A percentile compares a stretch with the other conserved stretches of the same genome.
Conservation (phyloP, 2,113 vertebrate species). For the Regulus satrapa region DNA sequence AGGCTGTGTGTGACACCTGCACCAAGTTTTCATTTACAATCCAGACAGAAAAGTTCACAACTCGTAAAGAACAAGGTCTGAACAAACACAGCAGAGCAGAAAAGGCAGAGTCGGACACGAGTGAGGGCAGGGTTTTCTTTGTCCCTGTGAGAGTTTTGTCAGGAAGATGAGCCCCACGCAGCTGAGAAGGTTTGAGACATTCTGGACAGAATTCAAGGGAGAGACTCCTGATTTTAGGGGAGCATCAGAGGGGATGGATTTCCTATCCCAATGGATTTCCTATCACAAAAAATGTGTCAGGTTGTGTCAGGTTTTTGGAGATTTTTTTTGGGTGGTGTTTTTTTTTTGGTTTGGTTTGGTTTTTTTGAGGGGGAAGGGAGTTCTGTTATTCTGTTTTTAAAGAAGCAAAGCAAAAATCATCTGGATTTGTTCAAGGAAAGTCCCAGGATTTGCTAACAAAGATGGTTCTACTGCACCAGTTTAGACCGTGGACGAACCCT, state of each 20-base stretch:
- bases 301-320: not conserved
- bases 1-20: not conserved
- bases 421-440: not conserved
- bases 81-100: not conserved
- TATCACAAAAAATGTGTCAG: not conserved
- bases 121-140: not conserved
- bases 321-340: no score
- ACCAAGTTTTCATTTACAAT: not conserved
- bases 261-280: not conserved
- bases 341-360: not conserved
- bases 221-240: not conserved
- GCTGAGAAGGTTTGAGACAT: not conserved
- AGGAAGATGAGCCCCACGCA: not conserved
- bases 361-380: no score
- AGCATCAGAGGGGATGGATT: not conserved
- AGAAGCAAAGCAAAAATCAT: not conserved
- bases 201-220: not conserved
- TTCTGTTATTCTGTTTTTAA: not conserved
- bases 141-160: not conserved
- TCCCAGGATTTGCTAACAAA: not conserved
- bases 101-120: not conserved
- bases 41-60: not conserved
- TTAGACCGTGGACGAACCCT: not conserved
- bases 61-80: not conserved
- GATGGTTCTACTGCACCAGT: not conserved